Evolutionary conservation across 2,797 vertebrate species (phyloP).

Genomic region (Characodon lateralis): DNA sequence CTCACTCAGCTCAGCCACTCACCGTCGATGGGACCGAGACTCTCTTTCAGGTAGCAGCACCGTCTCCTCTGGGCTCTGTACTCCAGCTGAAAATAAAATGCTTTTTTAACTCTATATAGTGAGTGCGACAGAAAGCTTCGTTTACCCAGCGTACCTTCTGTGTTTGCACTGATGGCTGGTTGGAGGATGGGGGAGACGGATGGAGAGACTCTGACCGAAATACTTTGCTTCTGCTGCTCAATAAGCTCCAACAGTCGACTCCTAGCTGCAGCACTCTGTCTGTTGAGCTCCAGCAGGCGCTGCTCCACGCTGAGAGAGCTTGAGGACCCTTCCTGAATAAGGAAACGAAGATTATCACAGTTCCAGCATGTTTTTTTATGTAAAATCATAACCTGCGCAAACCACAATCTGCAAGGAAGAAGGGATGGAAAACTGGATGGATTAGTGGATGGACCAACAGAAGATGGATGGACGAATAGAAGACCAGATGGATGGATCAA

Average conservation of each 20-base stretch:
- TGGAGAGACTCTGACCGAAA: constrained; percentile 65
- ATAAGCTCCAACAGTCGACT: constrained; percentile 88
- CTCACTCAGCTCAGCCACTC: constrained; percentile 22
- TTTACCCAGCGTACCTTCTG: constrained; percentile 51
- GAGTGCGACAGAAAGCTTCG: neutral
- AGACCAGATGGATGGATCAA: neutral
- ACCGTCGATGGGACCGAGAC: constrained; percentile 74
- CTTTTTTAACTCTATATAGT: neutral
- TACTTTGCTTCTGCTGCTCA: constrained; percentile 86
- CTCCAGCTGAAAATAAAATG: constrained; percentile 58
- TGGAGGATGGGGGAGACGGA: constrained; percentile 66
- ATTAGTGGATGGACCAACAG: neutral
- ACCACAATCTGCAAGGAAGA: neutral
- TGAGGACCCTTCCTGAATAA: constrained; percentile 29
- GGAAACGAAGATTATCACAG: neutral
- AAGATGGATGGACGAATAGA: neutral
- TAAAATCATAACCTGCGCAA: neutral
- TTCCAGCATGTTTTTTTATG: neutral
- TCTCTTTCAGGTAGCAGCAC: constrained; percentile 67
- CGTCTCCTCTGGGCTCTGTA: constrained; percentile 69
- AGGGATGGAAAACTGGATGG: neutral
- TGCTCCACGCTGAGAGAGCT: constrained; percentile 80
- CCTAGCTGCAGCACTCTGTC: constrained; percentile 87
- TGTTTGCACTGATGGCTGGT: constrained; percentile 53
- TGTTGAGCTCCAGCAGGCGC: constrained; percentile 89